phyloP scores from a whole-genome alignment of 2,888 invertebrate species.

The Drosophila differens region DNA sequence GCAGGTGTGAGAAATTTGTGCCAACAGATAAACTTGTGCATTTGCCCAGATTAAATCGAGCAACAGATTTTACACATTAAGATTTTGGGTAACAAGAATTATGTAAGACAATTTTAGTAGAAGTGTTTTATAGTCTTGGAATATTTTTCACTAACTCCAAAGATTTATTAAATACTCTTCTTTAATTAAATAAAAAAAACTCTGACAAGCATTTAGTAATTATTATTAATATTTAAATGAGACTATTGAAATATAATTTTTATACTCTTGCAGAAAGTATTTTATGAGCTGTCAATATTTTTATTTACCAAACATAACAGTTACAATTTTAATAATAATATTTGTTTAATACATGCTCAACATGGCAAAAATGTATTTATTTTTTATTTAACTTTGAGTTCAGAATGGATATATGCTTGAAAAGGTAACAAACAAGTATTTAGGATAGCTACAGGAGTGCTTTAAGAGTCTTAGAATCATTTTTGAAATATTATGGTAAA shows the following conservation, averaged over 20 bases:
- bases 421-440: neutral
- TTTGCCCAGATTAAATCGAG: constrained; percentile 29
- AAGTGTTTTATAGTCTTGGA: neutral
- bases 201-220: neutral
- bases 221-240: neutral
- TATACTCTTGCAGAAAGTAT: neutral
- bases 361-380: neutral
- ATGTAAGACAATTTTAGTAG: neutral
- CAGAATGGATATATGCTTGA: neutral
- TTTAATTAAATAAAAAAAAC: neutral
- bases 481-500: neutral
- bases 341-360: neutral
- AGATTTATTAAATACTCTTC: neutral
- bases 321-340: neutral
- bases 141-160: neutral
- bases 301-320: neutral
- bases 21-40: constrained; percentile 64
- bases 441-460: too few relatives aligned
- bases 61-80: constrained; percentile 2
- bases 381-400: neutral
- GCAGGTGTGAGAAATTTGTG: constrained; percentile 73
- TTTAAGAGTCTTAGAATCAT: fast-evolving
- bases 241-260: neutral
- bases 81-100: neutral
- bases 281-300: neutral